phyloP scores from a whole-genome alignment of 1,140 invertebrate species.

The Agrilus planipennis region DNA sequence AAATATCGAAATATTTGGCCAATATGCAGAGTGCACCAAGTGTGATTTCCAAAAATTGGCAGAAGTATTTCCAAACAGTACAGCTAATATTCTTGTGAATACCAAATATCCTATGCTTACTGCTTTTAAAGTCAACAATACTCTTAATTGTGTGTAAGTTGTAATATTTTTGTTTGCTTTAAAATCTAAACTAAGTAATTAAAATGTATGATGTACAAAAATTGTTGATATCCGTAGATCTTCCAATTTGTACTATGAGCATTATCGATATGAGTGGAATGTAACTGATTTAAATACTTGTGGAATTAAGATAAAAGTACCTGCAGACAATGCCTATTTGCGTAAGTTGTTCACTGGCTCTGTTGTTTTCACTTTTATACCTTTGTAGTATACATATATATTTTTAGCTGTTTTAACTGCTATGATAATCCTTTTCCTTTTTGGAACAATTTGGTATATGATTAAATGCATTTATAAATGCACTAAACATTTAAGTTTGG shows the following conservation, averaged over 20 bases:
- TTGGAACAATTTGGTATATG: constrained; percentile 32
- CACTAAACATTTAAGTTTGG: constrained; percentile 20
- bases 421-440: constrained; percentile 33
- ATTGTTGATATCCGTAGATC: constrained; percentile 1
- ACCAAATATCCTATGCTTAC: constrained; percentile 36
- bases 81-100: constrained; percentile 32
- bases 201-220: background rate
- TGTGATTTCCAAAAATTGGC: constrained; percentile 33
- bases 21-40: constrained; percentile 35
- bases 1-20: constrained; percentile 28
- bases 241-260: constrained; percentile 32
- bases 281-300: constrained; percentile 34
- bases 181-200: too few species aligned
- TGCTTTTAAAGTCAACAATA: constrained; percentile 23
- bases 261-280: constrained; percentile 43
- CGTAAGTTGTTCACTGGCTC: constrained; percentile 31
- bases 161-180: constrained; percentile 10
- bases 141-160: constrained; percentile 33
- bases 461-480: constrained; percentile 32
- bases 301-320: constrained; percentile 32
- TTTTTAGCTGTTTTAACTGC: constrained; percentile 38
- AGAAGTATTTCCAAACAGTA: constrained; percentile 23
- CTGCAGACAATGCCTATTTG: constrained; percentile 37
- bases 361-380: constrained; percentile 1
- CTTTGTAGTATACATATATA: constrained; percentile 6